A percentile compares a stretch with the other conserved stretches of the same genome.
Conservation (phyloP, 2,888 invertebrate genomes). For the Agrypnus murinus region DNA sequence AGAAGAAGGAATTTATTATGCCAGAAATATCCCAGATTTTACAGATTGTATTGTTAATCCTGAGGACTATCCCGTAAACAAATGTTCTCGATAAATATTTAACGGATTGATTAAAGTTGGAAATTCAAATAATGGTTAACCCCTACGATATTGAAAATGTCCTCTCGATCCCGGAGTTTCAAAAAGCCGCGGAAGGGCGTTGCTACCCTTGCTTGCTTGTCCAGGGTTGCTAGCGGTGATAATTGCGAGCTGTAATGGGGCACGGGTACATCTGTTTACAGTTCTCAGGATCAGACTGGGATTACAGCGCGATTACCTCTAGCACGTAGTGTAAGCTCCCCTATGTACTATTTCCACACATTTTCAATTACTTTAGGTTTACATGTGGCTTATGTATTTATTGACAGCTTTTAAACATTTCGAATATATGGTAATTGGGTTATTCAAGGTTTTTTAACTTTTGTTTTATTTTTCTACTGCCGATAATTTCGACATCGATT, state of each 20-base stretch:
- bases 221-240: conserved; percentile 57
- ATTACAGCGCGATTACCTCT: conserved; percentile 60
- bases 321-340: conserved; percentile 44
- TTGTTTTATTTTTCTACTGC: not conserved
- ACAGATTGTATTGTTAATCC: conserved; percentile 10
- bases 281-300: conserved; percentile 60
- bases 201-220: conserved; percentile 52
- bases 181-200: conserved; percentile 57
- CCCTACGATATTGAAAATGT: conserved; percentile 50
- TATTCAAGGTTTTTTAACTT: conserved; percentile 26
- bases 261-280: conserved; percentile 63
- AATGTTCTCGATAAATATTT: conserved; percentile 54
- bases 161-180: conserved; percentile 48
- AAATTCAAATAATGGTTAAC: conserved; percentile 53
- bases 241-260: conserved; percentile 62
- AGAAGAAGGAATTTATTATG: no score
- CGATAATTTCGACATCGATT: conserved; percentile 19
- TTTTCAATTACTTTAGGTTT: conserved; percentile 44
- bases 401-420: conserved; percentile 7
- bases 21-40: no score
- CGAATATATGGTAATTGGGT: conserved; percentile 16
- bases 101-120: conserved; percentile 55
- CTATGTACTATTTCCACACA: conserved; percentile 28
- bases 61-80: conserved; percentile 38
- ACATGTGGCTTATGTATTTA: conserved; percentile 21